Evolutionary conservation across 1,140 invertebrate genomes (phyloP).

Genomic region (Dermatophagoides farinae): DNA sequence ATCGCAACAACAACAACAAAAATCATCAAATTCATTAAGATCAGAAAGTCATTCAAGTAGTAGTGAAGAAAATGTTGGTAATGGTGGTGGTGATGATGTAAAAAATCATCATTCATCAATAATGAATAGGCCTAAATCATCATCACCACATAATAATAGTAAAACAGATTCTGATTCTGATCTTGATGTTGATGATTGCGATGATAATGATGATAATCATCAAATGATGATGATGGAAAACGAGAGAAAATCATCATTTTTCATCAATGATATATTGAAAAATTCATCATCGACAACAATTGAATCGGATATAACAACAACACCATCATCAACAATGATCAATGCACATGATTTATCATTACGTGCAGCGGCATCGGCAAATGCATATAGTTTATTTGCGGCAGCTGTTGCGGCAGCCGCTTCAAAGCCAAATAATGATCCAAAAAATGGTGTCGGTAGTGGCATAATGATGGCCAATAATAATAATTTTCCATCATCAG

Average conservation of each 20-base stretch:
- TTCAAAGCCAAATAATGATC: not conserved
- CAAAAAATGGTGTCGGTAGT: too few species aligned
- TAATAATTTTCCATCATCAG: too few species aligned
- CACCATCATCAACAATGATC: not conserved
- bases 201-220: not conserved
- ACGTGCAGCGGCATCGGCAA: not conserved
- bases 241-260: conserved; percentile 1
- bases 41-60: not conserved
- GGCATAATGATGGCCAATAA: too few species aligned
- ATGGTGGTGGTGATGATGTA: too few species aligned
- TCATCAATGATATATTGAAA: conserved; percentile 5
- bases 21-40: not conserved
- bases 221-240: not conserved
- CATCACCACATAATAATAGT: not conserved
- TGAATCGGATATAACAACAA: not conserved
- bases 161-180: conserved; percentile 3
- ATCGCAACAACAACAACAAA: not conserved
- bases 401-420: not conserved
- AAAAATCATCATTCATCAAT: not conserved
- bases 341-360: conserved; percentile 2
- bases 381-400: conserved; percentile 5
- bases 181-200: not conserved
- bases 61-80: not conserved
- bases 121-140: not conserved
- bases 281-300: not conserved